These are phyloP conservation scores for Conger conger DNA, from an alignment of 2,113 vertebrate genomes.

Conservation along the genomic window DNA sequence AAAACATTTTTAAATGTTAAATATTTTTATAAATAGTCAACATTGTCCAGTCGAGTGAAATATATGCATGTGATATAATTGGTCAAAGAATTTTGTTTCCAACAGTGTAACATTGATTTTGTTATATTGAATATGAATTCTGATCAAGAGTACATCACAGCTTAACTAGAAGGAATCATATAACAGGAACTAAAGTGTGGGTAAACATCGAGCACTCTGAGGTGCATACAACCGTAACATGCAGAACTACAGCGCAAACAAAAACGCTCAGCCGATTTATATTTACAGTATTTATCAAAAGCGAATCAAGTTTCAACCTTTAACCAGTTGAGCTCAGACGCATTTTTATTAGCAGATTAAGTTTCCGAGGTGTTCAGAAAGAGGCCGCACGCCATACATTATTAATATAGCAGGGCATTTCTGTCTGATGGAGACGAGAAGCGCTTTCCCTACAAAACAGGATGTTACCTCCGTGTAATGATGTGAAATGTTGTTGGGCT, in stretches of 20 bases:
- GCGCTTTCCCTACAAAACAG: background rate
- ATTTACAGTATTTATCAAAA: background rate
- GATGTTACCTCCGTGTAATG: background rate
- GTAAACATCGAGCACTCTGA: background rate
- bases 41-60: too few species aligned
- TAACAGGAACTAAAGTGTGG: background rate
- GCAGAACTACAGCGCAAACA: background rate
- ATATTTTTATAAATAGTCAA: too few species aligned
- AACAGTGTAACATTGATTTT: too few species aligned
- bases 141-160: too few species aligned
- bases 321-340: background rate
- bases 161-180: background rate
- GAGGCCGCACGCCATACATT: background rate
- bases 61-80: background rate
- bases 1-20: too few species aligned
- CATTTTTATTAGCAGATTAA: background rate
- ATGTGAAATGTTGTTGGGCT: background rate
- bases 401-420: constrained; percentile 8
- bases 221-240: background rate
- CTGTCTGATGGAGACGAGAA: background rate
- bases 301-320: background rate
- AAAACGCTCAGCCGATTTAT: too few species aligned
- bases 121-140: too few species aligned
- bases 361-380: background rate
- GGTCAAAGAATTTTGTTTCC: too few species aligned